Evolutionary conservation across 2,888 invertebrate genomes (phyloP).

Genomic region (Agrotis puta): DNA sequence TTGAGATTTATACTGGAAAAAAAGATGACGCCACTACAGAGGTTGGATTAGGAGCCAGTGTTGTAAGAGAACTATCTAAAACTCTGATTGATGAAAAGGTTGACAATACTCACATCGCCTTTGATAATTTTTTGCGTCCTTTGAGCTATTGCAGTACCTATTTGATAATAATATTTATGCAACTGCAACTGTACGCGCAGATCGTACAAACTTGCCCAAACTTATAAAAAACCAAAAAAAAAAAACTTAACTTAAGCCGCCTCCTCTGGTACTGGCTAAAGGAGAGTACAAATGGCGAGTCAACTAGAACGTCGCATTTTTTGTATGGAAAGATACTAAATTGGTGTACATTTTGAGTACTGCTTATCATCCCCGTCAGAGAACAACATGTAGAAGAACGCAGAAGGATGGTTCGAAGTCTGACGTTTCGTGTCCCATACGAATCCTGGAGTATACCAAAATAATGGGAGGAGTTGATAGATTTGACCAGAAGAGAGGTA

Average conservation of each 20-base stretch:
- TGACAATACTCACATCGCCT: conserved; percentile 8
- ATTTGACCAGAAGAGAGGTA: conserved; percentile 15
- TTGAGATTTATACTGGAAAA: neutral
- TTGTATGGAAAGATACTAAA: conserved; percentile 48
- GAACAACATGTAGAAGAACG: conserved; percentile 32
- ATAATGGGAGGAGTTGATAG: conserved; percentile 22
- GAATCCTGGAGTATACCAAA: conserved; percentile 36
- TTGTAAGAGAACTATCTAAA: neutral
- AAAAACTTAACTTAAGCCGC: conserved; percentile 9
- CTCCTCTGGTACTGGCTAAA: conserved; percentile 17
- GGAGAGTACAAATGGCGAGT: conserved; percentile 42
- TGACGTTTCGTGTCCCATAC: conserved; percentile 33
- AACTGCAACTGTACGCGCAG: conserved; percentile 8
- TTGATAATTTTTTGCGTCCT: conserved; percentile 21
- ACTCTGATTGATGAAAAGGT: neutral
- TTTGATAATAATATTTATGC: conserved; percentile 9
- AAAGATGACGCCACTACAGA: neutral
- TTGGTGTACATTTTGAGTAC: conserved; percentile 36
- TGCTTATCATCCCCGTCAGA: conserved; percentile 38
- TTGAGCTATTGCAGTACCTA: conserved; percentile 4
- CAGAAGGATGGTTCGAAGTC: conserved; percentile 50
- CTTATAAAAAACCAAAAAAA: conserved; percentile 7
- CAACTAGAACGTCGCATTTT: conserved; percentile 39
- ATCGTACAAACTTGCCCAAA: conserved; percentile 9
- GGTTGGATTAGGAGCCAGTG: conserved; percentile 3